phyloP scores from a whole-genome alignment of 2,113 vertebrate species.

The Rhagologus leucostigma region DNA sequence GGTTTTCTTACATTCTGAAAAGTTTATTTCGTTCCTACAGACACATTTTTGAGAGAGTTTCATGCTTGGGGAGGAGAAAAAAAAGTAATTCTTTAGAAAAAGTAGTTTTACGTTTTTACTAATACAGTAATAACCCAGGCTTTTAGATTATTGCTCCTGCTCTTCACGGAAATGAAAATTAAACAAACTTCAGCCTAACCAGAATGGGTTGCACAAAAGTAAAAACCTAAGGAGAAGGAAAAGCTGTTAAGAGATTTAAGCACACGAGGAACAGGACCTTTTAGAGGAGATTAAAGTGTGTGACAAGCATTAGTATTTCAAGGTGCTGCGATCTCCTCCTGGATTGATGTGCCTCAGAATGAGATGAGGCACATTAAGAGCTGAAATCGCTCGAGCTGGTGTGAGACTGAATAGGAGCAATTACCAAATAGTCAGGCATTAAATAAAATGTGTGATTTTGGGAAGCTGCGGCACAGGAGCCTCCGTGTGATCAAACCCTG shows the following conservation, averaged over 20 bases:
- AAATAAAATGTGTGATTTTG: constrained; percentile 63
- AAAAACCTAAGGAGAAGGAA: constrained; percentile 52
- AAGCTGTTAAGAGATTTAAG: constrained; percentile 73
- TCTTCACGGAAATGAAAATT: constrained; percentile 3
- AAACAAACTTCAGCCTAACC: constrained; percentile 46
- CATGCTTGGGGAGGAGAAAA: not conserved
- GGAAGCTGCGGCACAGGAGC: not conserved
- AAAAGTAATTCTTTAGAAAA: not conserved
- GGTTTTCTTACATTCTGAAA: not conserved
- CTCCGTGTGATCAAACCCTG: constrained; percentile 17
- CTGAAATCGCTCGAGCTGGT: constrained; percentile 67
- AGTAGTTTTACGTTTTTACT: constrained; percentile 17
- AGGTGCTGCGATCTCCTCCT: constrained; percentile 65
- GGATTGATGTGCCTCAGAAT: constrained; percentile 75
- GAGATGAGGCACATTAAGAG: constrained; percentile 74
- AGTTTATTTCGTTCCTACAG: not conserved
- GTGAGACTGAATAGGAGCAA: constrained; percentile 69
- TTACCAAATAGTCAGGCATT: constrained; percentile 72
- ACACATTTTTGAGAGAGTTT: not conserved
- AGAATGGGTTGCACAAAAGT: constrained; percentile 60
- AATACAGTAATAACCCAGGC: not conserved
- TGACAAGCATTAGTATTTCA: constrained; percentile 74
- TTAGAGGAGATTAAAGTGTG: constrained; percentile 70
- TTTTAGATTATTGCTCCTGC: constrained; percentile 40
- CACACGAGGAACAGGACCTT: constrained; percentile 63